Base-by-base conservation (phyloP, 2,113 vertebrate genomes). In the Notarius quadriscutis region DNA sequence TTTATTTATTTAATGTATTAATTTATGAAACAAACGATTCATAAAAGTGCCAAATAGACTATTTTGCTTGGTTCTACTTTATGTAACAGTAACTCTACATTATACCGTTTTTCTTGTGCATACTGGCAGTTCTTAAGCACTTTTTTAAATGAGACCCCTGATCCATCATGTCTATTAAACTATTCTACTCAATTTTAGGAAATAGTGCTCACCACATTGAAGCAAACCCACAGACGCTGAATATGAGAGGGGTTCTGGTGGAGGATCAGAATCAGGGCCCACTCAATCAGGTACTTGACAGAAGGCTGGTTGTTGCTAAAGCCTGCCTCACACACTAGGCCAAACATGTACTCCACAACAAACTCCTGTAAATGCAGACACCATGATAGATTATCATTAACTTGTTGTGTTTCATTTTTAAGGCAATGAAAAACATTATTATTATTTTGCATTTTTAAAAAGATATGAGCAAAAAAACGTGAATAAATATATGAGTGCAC, bases 261-360 rank as follows among this genome's bases (percentile, higher is more conserved):
- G 18, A 99, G 96, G 88, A 96, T 95, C 91, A 97, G 90, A 85
- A 99, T 95, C 91, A 99, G 94, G 89, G 94, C 92, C 98, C 98
- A 99, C 89, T 99, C 97, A 30, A 99, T 96, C 50, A 97, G 94
- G 90, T 99, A 99, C 87, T 99, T 99, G 83, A 99, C 95, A n/a
- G 98, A 99, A 53, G 97, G 96, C 87, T 99, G 98, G 92, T 97
- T 98, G 90, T 95, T 97, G 91, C 92, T 89, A 91, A 97, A 97
- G 69, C 96, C 97, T 85, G 97, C 96, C 88, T 96, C 96, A 89
- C 96, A 97, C 91, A 97, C 94, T 85, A 67, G 93, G 84, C 92
- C 94, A 91, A 97, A 88, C 50, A 95, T 88, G 63, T 89, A 91
- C 90, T 88, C 90, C 75, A 97, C 89, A 77, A 98, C 92, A 95